Conservation (phyloP, 2,888 invertebrate genomes). For the Melanostoma mellinum region DNA sequence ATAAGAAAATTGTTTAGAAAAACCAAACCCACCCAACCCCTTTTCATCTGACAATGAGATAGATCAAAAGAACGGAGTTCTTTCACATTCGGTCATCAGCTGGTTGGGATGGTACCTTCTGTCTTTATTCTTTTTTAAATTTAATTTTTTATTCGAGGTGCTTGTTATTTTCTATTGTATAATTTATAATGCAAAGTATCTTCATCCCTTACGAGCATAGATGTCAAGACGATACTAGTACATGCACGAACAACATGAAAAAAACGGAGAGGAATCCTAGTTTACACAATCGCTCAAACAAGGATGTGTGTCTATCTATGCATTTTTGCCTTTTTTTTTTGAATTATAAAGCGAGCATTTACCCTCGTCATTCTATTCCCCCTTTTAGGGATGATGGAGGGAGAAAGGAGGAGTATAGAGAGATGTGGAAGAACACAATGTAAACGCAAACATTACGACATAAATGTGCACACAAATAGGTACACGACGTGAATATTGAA, state of each 20-base stretch:
- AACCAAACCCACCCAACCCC: background rate
- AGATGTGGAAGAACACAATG: constrained; percentile 22
- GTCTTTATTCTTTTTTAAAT: constrained; percentile 28
- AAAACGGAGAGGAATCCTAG: constrained; percentile 27
- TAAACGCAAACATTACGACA: constrained; percentile 23
- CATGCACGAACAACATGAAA: too few relatives aligned
- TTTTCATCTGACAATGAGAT: constrained; percentile 35
- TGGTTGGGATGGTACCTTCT: constrained; percentile 9
- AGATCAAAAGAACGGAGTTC: background rate
- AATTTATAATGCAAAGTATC: constrained; percentile 31
- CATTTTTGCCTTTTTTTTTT: constrained; percentile 21
- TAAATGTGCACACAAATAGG: constrained; percentile 37
- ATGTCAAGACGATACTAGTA: constrained; percentile 34
- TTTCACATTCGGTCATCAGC: constrained; percentile 54
- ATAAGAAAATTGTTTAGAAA: constrained; percentile 37
- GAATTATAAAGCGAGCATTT: constrained; percentile 27
- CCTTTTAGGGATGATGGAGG: background rate
- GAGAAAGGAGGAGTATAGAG: constrained; percentile 4
- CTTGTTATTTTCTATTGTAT: constrained; percentile 39
- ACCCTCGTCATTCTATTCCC: constrained; percentile 6
- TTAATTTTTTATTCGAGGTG: constrained; percentile 14
- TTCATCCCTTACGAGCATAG: constrained; percentile 20
- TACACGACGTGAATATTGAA: constrained; percentile 61
- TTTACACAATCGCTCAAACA: constrained; percentile 43
- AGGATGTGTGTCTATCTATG: constrained; percentile 26